These are phyloP conservation scores for Mastigias papua DNA, from an alignment of 30 jellyfish, hydroid and myxozoan genomes.

Conservation along the genomic window DNA sequence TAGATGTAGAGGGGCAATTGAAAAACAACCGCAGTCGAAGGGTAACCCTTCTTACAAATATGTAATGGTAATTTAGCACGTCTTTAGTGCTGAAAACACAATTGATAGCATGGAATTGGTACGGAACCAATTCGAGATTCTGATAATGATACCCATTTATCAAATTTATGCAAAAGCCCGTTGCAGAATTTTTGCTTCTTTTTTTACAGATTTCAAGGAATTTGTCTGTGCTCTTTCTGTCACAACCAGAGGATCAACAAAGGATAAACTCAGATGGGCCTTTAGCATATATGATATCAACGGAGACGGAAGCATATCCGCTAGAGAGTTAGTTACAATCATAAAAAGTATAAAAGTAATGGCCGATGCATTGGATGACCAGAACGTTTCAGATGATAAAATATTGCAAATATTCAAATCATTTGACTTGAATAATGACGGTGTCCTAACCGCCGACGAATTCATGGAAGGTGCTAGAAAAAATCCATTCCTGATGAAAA, in stretches of 20 bases:
- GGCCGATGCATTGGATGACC: slow-evolving; percentile 82
- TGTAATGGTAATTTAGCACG: too few species aligned
- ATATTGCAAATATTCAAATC: slow-evolving; percentile 58
- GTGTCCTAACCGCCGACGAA: slow-evolving; percentile 86
- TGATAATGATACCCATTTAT: too few species aligned
- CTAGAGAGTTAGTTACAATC: slow-evolving; percentile 72
- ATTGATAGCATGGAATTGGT: too few species aligned
- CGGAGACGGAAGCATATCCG: slow-evolving; percentile 92
- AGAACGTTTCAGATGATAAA: slow-evolving; percentile 71
- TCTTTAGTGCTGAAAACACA: too few species aligned
- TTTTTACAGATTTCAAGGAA: slow-evolving; percentile 82
- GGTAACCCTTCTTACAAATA: too few species aligned
- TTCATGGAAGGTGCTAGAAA: slow-evolving; percentile 77
- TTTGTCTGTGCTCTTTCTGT: slow-evolving; percentile 89
- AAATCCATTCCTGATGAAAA: slow-evolving; percentile 81
- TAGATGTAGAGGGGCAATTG: too few species aligned
- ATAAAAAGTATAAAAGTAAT: slow-evolving; percentile 68
- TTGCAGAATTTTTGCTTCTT: background rate
- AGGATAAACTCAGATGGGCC: slow-evolving; percentile 92
- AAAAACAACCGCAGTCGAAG: too few species aligned
- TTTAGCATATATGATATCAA: slow-evolving; percentile 86
- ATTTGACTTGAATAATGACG: slow-evolving; percentile 83
- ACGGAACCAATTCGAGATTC: too few species aligned
- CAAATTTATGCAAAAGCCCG: background rate
- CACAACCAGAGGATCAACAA: slow-evolving; percentile 86